Evolutionary conservation across 2,113 vertebrate genomes (phyloP).

Genomic region (Notechis scutatus): DNA sequence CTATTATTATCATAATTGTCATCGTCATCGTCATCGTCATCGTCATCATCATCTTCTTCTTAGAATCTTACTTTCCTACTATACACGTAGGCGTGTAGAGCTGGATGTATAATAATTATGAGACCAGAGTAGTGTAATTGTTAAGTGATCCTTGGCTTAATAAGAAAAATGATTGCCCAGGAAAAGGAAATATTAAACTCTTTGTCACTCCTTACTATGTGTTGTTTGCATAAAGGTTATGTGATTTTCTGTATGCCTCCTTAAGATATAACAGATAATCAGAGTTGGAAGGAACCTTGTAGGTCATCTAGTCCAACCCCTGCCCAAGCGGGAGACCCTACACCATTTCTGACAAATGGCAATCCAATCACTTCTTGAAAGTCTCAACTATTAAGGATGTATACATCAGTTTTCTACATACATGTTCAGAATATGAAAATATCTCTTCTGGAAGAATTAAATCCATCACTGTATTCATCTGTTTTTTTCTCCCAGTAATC

Average conservation of each 20-base stretch:
- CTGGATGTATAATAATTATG: not conserved
- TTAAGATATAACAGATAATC: not conserved
- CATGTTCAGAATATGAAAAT: conserved; percentile 23
- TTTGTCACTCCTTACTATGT: not conserved
- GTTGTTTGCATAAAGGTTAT: conserved; percentile 10
- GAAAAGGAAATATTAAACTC: not conserved
- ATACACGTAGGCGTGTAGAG: no score
- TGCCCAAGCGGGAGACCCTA: no score
- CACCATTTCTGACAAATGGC: no score
- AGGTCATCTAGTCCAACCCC: no score
- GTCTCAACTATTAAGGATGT: not conserved
- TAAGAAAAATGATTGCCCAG: not conserved
- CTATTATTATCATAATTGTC: not conserved
- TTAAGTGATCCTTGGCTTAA: not conserved
- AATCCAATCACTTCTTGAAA: no score
- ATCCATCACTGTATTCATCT: conserved; percentile 13
- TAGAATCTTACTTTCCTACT: not conserved
- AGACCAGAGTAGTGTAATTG: not conserved
- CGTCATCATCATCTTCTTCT: not conserved
- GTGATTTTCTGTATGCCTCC: not conserved
- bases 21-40: not conserved
- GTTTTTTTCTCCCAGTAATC: conserved; percentile 28
- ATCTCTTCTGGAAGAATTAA: not conserved
- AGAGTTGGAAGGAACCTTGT: no score
- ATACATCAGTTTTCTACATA: not conserved